These are phyloP conservation scores for Reinhardtius hippoglossoides DNA, from an alignment of 2,113 vertebrate species.

Conservation along the genomic window DNA sequence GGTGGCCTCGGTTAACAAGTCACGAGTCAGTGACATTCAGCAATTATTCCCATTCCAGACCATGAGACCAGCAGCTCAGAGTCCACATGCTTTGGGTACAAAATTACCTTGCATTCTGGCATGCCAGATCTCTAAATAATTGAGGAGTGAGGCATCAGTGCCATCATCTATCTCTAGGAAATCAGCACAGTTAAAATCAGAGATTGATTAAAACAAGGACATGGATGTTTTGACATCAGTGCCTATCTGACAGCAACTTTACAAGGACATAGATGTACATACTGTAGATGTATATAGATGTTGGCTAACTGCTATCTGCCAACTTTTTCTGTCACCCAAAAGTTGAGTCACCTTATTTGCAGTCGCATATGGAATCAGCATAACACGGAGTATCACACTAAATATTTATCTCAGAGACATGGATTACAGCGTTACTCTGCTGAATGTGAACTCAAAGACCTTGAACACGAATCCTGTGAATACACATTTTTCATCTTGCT, in stretches of 20 bases:
- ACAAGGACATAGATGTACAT: background rate
- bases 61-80: slow-evolving; percentile 2
- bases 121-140: background rate
- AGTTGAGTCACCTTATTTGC: too few species aligned
- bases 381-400: background rate
- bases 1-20: slow-evolving; percentile 56
- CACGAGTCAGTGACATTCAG: slow-evolving; percentile 20
- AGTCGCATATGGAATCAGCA: background rate
- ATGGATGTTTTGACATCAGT: background rate
- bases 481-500: slow-evolving; percentile 19
- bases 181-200: background rate
- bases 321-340: too few species aligned
- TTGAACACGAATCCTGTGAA: slow-evolving; percentile 17
- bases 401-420: background rate
- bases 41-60: slow-evolving; percentile 28
- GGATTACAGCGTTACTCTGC: background rate
- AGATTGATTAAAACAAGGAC: background rate
- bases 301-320: too few species aligned
- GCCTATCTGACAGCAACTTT: too few species aligned
- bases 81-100: slow-evolving; percentile 4
- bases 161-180: background rate
- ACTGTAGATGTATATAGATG: too few species aligned
- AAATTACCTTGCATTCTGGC: slow-evolving; percentile 6
- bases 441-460: slow-evolving; percentile 23
- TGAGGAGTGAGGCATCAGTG: background rate